phyloP scores from a whole-genome alignment of 2,797 vertebrate species.

The Epinephelus awoara region DNA sequence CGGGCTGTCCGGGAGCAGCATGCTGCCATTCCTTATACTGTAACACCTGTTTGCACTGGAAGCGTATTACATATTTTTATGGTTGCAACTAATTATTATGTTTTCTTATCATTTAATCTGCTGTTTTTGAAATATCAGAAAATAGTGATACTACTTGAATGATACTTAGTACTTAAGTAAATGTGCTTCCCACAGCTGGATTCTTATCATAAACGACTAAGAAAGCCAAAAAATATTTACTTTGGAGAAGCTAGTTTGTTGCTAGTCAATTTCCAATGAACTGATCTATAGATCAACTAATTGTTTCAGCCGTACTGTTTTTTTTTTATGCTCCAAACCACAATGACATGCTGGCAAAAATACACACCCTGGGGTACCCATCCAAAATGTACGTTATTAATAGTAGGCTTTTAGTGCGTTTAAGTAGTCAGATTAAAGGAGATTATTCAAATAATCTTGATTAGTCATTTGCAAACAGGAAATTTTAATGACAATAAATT shows the following conservation, averaged over 20 bases:
- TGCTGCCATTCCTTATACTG: background rate
- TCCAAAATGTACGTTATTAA: background rate
- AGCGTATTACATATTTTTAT: background rate
- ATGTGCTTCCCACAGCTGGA: background rate
- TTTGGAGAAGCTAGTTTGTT: background rate
- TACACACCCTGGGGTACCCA: background rate
- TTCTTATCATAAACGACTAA: background rate
- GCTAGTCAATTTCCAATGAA: no score
- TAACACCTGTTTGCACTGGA: background rate
- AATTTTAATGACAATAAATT: background rate
- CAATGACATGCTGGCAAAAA: background rate
- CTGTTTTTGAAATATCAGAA: no score
- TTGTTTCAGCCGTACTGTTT: no score
- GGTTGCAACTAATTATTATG: background rate
- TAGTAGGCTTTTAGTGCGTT: background rate
- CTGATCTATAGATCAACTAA: no score
- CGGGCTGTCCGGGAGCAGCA: conserved; percentile 8
- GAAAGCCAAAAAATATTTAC: background rate
- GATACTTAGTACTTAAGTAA: background rate
- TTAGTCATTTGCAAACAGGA: background rate
- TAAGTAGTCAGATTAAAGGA: background rate
- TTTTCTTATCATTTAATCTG: background rate
- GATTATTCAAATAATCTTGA: background rate
- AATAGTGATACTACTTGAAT: no score
- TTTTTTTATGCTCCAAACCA: background rate